A percentile compares a stretch with the other conserved stretches of the same genome.
These are phyloP conservation scores for Dicyrtomina minuta DNA, from an alignment of 2,888 invertebrate genomes.

Conservation along the genomic window DNA sequence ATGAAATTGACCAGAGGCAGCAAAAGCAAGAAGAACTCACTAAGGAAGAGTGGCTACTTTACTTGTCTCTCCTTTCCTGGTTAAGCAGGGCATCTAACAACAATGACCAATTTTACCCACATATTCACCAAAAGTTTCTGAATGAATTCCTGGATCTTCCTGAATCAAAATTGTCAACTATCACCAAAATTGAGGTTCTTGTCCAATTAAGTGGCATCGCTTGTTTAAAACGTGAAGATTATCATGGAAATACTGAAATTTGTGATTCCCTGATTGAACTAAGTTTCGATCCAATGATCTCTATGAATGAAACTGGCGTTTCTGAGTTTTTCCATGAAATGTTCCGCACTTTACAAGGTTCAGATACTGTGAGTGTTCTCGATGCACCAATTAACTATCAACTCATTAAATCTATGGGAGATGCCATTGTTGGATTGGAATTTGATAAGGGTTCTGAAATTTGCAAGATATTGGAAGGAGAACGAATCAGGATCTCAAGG, in stretches of 20 bases:
- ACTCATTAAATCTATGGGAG: not conserved
- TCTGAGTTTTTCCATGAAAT: not conserved
- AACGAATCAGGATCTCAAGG: not conserved
- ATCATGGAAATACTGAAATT: conserved; percentile 32
- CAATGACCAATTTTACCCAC: not conserved
- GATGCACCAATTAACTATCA: not conserved
- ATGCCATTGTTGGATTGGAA: not conserved
- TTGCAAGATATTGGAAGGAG: not conserved
- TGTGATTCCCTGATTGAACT: conserved; percentile 33
- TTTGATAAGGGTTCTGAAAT: not conserved
- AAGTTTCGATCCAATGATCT: conserved; percentile 27
- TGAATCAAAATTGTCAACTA: not conserved
- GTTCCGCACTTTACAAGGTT: not conserved
- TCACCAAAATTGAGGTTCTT: conserved; percentile 18
- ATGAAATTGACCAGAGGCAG: too few species aligned
- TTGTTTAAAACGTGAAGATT: conserved; percentile 26
- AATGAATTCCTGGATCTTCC: not conserved
- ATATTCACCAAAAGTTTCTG: not conserved
- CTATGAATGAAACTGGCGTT: not conserved
- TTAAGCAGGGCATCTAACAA: not conserved
- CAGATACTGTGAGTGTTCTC: not conserved
- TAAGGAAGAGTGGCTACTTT: conserved; percentile 10
- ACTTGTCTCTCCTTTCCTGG: not conserved
- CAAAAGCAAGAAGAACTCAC: too few species aligned
- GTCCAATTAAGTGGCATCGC: conserved; percentile 34